Percentiles rank a stretch among this genome's conserved stretches.
Conservation (phyloP, 2,797 vertebrate genomes). For the Siniperca undulata region DNA sequence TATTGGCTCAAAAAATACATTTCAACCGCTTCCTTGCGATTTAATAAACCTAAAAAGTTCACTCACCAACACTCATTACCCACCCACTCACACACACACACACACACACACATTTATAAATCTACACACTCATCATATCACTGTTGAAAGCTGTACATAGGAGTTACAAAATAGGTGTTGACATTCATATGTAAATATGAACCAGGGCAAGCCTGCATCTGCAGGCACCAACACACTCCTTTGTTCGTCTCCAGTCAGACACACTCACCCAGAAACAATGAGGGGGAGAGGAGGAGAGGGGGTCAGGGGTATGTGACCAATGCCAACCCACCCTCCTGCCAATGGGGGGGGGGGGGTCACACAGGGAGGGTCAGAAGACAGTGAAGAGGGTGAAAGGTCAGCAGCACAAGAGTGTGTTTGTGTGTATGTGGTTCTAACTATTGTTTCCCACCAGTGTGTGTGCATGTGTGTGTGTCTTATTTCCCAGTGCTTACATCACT, state of each 20-base stretch:
- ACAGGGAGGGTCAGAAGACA: constrained; percentile 68
- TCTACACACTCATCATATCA: constrained; percentile 63
- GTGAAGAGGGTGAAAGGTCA: constrained; percentile 67
- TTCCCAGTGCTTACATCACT: constrained; percentile 32
- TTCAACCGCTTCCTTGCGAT: neutral
- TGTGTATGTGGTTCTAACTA: constrained; percentile 34
- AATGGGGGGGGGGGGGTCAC: constrained; percentile 40
- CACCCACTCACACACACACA: constrained; percentile 24
- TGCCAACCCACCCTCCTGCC: constrained; percentile 79
- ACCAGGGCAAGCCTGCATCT: constrained; percentile 70
- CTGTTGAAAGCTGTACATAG: constrained; percentile 21
- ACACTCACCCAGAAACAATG: constrained; percentile 91
- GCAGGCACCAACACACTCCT: constrained; percentile 81
- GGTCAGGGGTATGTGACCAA: constrained; percentile 79
- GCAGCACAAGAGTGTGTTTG: constrained; percentile 48
- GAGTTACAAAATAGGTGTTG: constrained; percentile 61
- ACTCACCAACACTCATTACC: constrained; percentile 43
- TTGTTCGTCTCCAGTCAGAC: constrained; percentile 90
- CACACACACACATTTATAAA: constrained; percentile 28
- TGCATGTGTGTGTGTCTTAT: constrained; percentile 43
- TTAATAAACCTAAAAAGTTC: constrained; percentile 25
- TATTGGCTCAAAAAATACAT: neutral
- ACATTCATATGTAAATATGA: constrained; percentile 78
- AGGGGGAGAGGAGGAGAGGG: constrained; percentile 31
- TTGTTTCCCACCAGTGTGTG: constrained; percentile 47